Evolutionary conservation across 2,797 vertebrate genomes (phyloP).

Genomic region (Hypotaenidia okinawae): DNA sequence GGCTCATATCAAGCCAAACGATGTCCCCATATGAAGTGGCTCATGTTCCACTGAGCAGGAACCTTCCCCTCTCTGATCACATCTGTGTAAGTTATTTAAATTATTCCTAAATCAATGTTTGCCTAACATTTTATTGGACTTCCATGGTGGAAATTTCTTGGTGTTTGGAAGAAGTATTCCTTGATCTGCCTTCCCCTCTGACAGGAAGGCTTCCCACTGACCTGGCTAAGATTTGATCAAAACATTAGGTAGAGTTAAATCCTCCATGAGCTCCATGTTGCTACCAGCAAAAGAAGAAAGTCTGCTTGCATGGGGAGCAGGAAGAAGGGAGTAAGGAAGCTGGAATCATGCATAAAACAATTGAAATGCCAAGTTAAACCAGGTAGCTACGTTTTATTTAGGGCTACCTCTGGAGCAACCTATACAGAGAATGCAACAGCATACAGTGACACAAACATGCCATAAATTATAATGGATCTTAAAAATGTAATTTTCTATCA

Average conservation of each 20-base stretch:
- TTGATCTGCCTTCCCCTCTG: neutral
- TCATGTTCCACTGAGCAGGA: neutral
- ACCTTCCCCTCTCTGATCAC: neutral
- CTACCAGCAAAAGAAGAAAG: neutral
- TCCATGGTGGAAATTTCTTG: neutral
- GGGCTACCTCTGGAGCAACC: neutral
- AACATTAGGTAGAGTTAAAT: neutral
- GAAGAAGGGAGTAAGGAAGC: neutral
- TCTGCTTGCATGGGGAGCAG: neutral
- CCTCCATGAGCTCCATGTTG: neutral
- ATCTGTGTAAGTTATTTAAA: neutral
- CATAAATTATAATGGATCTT: conserved; percentile 59
- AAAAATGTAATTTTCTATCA: conserved; percentile 73
- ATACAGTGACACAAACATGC: neutral
- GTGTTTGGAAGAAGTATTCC: neutral
- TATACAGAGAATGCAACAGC: neutral
- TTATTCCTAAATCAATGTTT: neutral
- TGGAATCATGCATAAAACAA: neutral
- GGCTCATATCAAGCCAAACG: accelerated
- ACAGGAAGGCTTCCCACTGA: neutral
- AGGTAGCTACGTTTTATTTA: neutral
- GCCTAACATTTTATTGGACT: neutral
- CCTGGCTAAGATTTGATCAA: neutral
- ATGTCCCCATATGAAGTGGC: neutral
- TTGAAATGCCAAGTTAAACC: neutral